Conservation (phyloP, 2,113 vertebrate genomes). For the Laterallus jamaicensis region DNA sequence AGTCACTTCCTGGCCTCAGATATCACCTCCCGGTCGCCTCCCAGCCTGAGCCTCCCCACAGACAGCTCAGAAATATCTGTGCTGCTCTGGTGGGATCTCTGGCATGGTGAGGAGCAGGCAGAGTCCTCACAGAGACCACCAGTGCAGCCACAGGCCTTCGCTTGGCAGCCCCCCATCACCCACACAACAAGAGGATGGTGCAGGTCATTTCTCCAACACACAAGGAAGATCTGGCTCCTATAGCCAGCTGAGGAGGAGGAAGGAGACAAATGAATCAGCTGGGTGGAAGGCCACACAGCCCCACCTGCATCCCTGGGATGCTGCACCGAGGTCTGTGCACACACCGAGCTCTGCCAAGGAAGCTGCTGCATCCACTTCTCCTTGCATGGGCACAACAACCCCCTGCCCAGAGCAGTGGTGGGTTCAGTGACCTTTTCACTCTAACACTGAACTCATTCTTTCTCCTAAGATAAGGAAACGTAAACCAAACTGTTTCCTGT, state of each 20-base stretch:
- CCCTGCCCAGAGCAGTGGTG: background rate
- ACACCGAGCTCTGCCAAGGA: background rate
- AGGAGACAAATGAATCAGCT: background rate
- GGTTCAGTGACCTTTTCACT: background rate
- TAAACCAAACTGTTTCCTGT: background rate
- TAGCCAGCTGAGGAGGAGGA: background rate
- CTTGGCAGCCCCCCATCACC: background rate
- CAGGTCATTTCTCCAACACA: background rate
- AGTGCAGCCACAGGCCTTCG: background rate
- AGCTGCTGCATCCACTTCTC: background rate
- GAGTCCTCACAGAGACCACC: background rate
- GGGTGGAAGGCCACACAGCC: background rate
- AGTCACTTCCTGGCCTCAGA: conserved; percentile 26
- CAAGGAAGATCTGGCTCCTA: background rate
- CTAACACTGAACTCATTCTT: background rate
- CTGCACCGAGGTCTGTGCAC: accelerated
- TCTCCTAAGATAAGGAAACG: background rate
- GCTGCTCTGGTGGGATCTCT: background rate
- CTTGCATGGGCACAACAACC: background rate
- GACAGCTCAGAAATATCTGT: background rate
- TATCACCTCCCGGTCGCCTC: background rate
- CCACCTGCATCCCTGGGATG: background rate
- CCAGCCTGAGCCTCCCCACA: background rate
- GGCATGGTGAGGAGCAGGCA: accelerated
- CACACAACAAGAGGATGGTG: background rate